phyloP scores from a whole-genome alignment of 2,797 vertebrate species.

The Ceyx erithaca region DNA sequence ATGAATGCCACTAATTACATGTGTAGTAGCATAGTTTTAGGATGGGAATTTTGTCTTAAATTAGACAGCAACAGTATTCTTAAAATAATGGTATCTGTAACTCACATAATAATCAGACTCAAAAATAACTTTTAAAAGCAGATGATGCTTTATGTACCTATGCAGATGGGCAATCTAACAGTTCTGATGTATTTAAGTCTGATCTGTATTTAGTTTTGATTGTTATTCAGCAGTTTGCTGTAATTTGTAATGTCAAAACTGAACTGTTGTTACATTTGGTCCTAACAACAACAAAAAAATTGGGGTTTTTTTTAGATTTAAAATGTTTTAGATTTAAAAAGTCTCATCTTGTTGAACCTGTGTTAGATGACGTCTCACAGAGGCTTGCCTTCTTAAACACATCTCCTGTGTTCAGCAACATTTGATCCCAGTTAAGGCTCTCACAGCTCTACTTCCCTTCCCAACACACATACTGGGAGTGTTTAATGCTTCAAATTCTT shows the following conservation, averaged over 20 bases:
- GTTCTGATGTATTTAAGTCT: not conserved
- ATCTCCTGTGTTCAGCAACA: not conserved
- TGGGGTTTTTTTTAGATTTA: not conserved
- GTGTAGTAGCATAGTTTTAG: rapidly evolving
- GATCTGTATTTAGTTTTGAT: not conserved
- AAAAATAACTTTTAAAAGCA: not conserved
- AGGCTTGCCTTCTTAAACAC: not conserved
- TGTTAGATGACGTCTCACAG: constrained; percentile 27
- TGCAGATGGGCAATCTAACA: not conserved
- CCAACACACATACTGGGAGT: not conserved
- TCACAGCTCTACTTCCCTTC: not conserved
- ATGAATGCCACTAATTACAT: not conserved
- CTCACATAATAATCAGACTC: not conserved
- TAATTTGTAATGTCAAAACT: not conserved
- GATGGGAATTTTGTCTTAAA: not conserved
- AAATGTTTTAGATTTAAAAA: not conserved
- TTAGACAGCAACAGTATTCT: not conserved
- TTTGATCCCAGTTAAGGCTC: constrained; percentile 42
- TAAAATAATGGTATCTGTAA: not conserved
- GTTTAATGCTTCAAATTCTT: constrained; percentile 47
- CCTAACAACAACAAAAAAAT: not conserved
- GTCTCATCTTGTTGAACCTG: not conserved
- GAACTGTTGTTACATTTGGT: not conserved
- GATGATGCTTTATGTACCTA: not conserved
- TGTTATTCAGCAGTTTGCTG: not conserved